Conservation (phyloP, 1,140 invertebrate genomes). For the Euwallacea similis region DNA sequence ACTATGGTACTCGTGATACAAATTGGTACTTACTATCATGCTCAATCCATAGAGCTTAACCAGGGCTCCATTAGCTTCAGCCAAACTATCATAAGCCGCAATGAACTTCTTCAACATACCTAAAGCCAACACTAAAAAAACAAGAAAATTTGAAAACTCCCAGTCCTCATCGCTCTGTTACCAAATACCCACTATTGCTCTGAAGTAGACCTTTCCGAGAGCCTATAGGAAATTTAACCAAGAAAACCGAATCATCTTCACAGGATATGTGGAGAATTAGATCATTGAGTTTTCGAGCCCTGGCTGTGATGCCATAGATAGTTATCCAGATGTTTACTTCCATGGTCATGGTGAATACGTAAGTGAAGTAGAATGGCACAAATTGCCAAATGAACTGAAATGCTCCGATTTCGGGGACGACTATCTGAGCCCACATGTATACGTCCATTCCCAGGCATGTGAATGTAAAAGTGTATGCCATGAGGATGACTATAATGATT, state of each 20-base stretch:
- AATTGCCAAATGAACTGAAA: slow-evolving; percentile 17
- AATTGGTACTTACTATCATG: slow-evolving; percentile 4
- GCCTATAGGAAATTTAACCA: too few relatives aligned
- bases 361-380: slow-evolving; percentile 26
- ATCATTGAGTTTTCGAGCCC: slow-evolving; percentile 7
- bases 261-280: too few relatives aligned
- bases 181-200: not conserved
- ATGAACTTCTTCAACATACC: slow-evolving; percentile 6
- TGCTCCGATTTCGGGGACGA: not conserved
- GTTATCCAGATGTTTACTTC: slow-evolving; percentile 24
- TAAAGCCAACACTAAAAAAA: slow-evolving; percentile 12
- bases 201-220: not conserved
- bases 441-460: slow-evolving; percentile 20
- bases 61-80: slow-evolving; percentile 8
- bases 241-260: too few relatives aligned
- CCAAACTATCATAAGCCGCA: slow-evolving; percentile 2
- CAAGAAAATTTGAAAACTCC: not conserved
- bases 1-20: too few relatives aligned
- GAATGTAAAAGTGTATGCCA: slow-evolving; percentile 15
- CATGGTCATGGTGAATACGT: slow-evolving; percentile 19
- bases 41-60: not conserved
- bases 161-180: not conserved
- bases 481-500: not conserved
- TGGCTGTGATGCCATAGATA: not conserved
- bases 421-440: slow-evolving; percentile 23